Evolutionary conservation across 2,113 vertebrate species (phyloP), one percentile per base, ranked within the genome.

Genomic region (Sceloporus undulatus): DNA sequence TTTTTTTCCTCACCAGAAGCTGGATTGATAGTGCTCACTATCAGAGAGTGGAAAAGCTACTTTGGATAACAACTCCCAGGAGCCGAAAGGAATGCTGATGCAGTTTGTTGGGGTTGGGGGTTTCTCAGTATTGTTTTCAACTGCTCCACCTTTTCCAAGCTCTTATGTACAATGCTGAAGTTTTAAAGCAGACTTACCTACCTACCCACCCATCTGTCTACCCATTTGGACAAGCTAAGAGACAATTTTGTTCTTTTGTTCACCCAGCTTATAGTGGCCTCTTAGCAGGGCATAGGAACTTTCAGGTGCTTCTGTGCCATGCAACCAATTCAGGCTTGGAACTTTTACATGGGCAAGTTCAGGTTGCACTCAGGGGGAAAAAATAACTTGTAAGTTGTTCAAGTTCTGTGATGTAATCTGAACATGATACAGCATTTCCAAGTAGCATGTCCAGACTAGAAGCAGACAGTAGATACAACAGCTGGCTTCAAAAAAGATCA

Each of bases 371-470:
- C 82, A 1, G 5, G 13, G 23, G 73, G 27, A 48, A 75, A 34
- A 1, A 88, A 76, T 2, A 82, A 86, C 4, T 7, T 27, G 3
- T 48, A 14, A 2, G 4, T 82, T 94, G 34, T 87, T 27, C 78
- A 87, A 80, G 66, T 19, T 29, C 48, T 42, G 66, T 87, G 78
- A 89, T 91, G 71, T 70, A 9, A 84, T 40, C 52, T 84, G n/a
- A 91, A n/a, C 34, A 56, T 73, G 78, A 87, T 73, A 80, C 25
- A 56, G 10, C 78, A 79, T 82, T 77, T 73, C 25, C 71, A 75
- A 29, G 80, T 80, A 82, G 92, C 82, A 23, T 48, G 4, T 66
- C 16, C 4, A 18, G 92, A 91, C 11, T 1, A 71, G 73, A 56
- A 40, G 48, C 84, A 92, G 10, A 19, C 8, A 65, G 65, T 82